Evolutionary conservation across 2,113 vertebrate genomes (phyloP).

Genomic region (Rhinopithecus roxellana): DNA sequence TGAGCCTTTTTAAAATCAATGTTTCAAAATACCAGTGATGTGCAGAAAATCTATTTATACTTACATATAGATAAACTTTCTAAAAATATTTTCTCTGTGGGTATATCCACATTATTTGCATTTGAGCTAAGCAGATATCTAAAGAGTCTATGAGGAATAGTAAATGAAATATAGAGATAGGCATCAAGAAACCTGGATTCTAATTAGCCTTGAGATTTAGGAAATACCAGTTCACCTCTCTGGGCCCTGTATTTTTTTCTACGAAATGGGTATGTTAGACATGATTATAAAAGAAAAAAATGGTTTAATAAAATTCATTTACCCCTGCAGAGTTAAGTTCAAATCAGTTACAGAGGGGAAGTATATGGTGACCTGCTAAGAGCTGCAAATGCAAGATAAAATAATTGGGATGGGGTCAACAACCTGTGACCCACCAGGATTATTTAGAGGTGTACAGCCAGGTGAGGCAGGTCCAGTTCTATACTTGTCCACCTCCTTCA

Average conservation of each 20-base stretch:
- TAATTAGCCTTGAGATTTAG: conserved; percentile 3
- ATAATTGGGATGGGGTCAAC: neutral
- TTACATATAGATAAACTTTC: conserved; percentile 41
- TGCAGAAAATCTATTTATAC: conserved; percentile 59
- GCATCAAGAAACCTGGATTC: conserved; percentile 21
- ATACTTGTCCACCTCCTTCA: neutral
- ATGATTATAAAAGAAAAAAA: neutral
- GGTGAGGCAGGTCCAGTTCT: neutral
- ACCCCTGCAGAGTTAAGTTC: conserved; percentile 8
- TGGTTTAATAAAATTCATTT: conserved; percentile 27
- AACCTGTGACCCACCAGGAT: neutral
- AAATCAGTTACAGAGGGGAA: conserved; percentile 9
- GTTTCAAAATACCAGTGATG: conserved; percentile 58
- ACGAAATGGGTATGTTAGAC: neutral
- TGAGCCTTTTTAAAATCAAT: conserved; percentile 44
- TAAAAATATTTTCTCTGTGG: conserved; percentile 60
- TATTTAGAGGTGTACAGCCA: neutral
- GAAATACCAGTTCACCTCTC: neutral
- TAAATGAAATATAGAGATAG: neutral
- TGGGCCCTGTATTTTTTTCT: neutral
- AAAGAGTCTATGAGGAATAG: conserved; percentile 25
- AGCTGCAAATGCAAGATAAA: neutral
- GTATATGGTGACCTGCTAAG: neutral
- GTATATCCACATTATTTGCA: neutral
- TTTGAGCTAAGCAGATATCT: conserved; percentile 13